Evolutionary conservation across 2,113 vertebrate genomes (phyloP).

Genomic region (Cairina moschata): DNA sequence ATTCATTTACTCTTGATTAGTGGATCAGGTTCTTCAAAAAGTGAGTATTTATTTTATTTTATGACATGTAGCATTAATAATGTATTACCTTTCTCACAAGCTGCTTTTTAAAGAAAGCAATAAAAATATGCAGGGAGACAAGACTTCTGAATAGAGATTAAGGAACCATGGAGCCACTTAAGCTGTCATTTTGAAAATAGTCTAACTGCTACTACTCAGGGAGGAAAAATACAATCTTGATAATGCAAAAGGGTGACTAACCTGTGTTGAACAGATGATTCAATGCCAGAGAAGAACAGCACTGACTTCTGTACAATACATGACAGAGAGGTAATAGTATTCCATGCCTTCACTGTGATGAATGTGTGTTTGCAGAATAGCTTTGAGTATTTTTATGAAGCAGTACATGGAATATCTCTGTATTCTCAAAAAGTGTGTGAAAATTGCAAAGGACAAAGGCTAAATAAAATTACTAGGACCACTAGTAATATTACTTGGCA

Average conservation of each 20-base stretch:
- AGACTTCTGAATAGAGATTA: conserved; percentile 65
- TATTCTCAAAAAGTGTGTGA: neutral
- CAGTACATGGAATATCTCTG: neutral
- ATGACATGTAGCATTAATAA: conserved; percentile 76
- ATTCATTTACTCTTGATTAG: conserved; percentile 80
- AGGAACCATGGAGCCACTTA: conserved; percentile 64
- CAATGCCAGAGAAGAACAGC: conserved; percentile 11
- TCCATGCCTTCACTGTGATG: neutral
- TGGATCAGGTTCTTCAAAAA: conserved; percentile 71
- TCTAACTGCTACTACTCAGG: conserved; percentile 29
- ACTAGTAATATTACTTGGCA: neutral
- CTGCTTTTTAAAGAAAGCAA: conserved; percentile 54
- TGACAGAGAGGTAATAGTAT: neutral
- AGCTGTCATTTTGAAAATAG: conserved; percentile 61
- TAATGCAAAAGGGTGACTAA: conserved; percentile 32
- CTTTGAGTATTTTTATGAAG: neutral
- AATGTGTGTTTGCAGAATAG: neutral
- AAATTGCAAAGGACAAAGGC: conserved; percentile 5
- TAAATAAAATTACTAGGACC: neutral
- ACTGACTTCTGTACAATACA: neutral
- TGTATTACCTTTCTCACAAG: conserved; percentile 69
- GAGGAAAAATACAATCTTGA: conserved; percentile 17
- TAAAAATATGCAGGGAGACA: conserved; percentile 61
- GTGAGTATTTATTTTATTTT: conserved; percentile 76
- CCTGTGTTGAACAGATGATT: conserved; percentile 21